Conservation (phyloP, 2,888 invertebrate species). For the Zhengitettix transpicula region DNA sequence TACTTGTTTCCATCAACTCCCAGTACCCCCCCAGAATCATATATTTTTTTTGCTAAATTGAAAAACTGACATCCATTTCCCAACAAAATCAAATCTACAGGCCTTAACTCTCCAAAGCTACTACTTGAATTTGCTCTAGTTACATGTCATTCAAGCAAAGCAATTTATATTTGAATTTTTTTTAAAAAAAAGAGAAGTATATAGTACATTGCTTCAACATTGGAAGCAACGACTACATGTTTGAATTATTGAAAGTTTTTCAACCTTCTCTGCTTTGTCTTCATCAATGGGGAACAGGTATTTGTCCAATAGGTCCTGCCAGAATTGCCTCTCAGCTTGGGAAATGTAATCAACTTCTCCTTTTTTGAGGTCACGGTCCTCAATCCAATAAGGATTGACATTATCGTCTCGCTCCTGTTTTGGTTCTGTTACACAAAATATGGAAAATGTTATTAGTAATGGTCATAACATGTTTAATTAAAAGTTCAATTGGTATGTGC, state of each 20-base stretch:
- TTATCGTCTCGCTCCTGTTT: constrained; percentile 25
- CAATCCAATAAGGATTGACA: constrained; percentile 28
- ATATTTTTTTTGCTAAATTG: too few species aligned
- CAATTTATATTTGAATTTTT: too few species aligned
- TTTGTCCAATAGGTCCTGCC: constrained; percentile 30
- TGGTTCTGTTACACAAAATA: constrained; percentile 14
- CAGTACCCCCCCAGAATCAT: too few species aligned
- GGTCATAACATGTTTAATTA: background rate
- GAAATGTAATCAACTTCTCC: constrained; percentile 26
- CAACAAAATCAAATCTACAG: too few species aligned
- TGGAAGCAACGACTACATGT: too few species aligned
- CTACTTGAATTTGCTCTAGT: too few species aligned
- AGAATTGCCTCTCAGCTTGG: constrained; percentile 28
- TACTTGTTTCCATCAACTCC: too few species aligned
- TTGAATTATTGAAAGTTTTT: background rate
- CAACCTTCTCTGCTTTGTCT: constrained; percentile 19
- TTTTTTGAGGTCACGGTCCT: constrained; percentile 22
- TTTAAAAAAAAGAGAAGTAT: too few species aligned
- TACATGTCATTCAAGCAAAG: too few species aligned
- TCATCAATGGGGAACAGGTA: constrained; percentile 29
- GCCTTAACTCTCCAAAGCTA: too few species aligned
- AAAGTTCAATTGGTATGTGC: background rate
- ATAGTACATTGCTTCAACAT: too few species aligned
- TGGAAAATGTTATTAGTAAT: background rate
- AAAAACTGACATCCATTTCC: too few species aligned